Evolutionary conservation across 2,797 vertebrate genomes (phyloP).

Genomic region (Huso huso): DNA sequence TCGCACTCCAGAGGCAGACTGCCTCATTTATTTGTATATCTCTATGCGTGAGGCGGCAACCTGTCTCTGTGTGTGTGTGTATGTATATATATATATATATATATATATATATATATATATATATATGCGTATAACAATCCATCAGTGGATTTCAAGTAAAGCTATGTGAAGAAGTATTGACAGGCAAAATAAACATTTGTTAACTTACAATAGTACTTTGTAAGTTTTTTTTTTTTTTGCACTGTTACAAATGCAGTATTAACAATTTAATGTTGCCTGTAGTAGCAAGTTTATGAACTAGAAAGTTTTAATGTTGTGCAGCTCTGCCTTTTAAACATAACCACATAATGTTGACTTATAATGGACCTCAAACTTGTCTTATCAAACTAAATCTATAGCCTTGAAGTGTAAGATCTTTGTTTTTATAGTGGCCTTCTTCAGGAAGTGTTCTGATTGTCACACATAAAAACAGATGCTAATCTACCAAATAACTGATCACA

Average conservation of each 20-base stretch:
- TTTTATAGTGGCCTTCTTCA: slow-evolving; percentile 39
- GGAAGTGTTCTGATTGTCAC: slow-evolving; percentile 16
- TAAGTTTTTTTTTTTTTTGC: not conserved
- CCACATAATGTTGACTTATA: slow-evolving; percentile 9
- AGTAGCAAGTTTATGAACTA: too few relatives aligned
- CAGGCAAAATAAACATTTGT: slow-evolving; percentile 2
- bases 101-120: too few relatives aligned
- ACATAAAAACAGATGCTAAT: slow-evolving; percentile 25
- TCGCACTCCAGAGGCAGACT: not conserved
- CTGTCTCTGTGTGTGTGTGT: not conserved
- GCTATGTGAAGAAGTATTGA: slow-evolving; percentile 11
- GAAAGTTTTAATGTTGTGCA: not conserved
- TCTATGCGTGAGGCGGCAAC: not conserved
- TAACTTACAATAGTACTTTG: too few relatives aligned
- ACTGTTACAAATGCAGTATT: slow-evolving; percentile 12
- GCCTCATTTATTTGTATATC: not conserved
- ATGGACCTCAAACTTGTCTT: slow-evolving; percentile 12
- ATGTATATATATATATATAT: too few relatives aligned
- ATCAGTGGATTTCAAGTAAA: not conserved
- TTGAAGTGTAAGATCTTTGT: slow-evolving; percentile 50
- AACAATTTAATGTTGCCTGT: slow-evolving; percentile 14
- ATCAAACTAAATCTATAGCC: slow-evolving; percentile 43
- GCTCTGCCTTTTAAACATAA: slow-evolving; percentile 14
- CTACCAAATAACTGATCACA: slow-evolving; percentile 36
- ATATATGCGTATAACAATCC: too few relatives aligned